Conservation (phyloP, 1,140 invertebrate genomes). For the Mamestra configurata region DNA sequence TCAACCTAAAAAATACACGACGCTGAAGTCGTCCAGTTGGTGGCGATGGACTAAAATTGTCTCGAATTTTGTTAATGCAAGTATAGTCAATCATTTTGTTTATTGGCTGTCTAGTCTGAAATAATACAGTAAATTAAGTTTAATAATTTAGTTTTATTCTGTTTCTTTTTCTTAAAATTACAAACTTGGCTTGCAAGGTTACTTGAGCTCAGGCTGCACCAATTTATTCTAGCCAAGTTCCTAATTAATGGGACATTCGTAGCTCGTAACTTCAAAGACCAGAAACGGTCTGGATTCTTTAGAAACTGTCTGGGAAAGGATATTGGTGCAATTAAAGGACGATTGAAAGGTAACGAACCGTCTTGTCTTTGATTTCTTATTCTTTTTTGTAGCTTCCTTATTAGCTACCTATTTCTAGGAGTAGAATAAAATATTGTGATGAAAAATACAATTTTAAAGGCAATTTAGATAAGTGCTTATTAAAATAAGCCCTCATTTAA, state of each 20-base stretch:
- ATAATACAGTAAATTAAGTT: constrained; percentile 34
- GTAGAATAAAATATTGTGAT: neutral
- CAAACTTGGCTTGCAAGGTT: neutral
- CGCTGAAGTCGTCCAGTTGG: no score
- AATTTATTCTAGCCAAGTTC: constrained; percentile 21
- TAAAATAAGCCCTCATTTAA: no score
- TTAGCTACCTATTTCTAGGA: neutral
- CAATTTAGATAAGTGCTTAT: no score
- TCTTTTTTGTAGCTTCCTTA: neutral
- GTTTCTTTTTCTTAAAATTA: no score
- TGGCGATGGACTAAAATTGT: no score
- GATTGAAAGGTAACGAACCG: neutral
- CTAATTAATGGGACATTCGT: constrained; percentile 20
- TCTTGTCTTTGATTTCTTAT: neutral
- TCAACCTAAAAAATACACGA: no score
- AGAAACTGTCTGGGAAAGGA: neutral
- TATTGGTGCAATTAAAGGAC: neutral
- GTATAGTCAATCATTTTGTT: neutral
- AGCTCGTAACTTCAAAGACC: constrained; percentile 18
- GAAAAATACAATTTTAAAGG: no score
- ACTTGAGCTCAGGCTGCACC: neutral
- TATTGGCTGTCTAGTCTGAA: constrained; percentile 4
- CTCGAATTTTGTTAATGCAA: no score
- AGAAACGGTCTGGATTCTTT: neutral
- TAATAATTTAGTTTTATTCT: no score